Conservation (phyloP, 2,888 invertebrate genomes). For the Creontiades dilutus region DNA sequence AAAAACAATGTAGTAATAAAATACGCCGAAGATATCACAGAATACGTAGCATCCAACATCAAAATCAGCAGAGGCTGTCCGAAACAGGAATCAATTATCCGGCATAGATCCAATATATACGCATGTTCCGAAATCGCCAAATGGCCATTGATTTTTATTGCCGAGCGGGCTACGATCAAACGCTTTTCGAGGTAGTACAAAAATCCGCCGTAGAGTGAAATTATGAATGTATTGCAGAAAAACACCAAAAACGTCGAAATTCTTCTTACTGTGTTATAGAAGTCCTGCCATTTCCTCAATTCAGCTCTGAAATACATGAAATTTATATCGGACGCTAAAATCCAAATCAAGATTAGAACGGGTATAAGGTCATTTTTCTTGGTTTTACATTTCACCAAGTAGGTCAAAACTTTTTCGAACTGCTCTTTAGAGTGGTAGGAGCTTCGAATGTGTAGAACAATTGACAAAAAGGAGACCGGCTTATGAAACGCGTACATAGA, state of each 20-base stretch:
- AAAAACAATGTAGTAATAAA: not conserved
- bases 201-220: not conserved
- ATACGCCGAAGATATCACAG: not conserved
- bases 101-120: not conserved
- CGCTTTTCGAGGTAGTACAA: not conserved
- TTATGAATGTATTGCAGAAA: not conserved
- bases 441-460: not conserved
- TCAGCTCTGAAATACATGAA: not conserved
- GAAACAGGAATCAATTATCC: not conserved
- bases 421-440: not conserved
- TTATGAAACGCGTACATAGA: not conserved
- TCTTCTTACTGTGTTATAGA: not conserved
- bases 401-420: slow-evolving; percentile 1
- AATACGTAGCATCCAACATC: not conserved
- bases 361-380: not conserved
- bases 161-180: not conserved
- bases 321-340: not conserved
- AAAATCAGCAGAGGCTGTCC: not conserved
- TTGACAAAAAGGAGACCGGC: not conserved
- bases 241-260: not conserved
- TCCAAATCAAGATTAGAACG: not conserved
- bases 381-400: not conserved
- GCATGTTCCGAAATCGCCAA: not conserved
- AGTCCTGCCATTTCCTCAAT: not conserved
- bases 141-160: not conserved